Evolutionary conservation across 1,140 invertebrate genomes (phyloP), one percentile per base, ranked within the genome.

Genomic region (Bombus difficillimus): DNA sequence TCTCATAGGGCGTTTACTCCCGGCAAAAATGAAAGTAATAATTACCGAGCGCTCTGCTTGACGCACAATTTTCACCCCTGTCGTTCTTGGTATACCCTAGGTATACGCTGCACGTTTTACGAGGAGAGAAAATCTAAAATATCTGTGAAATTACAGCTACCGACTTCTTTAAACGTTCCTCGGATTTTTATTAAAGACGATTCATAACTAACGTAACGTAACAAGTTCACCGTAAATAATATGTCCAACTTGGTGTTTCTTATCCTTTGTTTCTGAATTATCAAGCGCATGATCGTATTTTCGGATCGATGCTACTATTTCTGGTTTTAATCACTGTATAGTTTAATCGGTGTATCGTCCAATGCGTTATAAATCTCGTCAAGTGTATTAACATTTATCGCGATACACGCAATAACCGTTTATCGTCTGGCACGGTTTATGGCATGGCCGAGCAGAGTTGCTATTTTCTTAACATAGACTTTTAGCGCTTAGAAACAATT

Each of bases 11-110:
- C 66, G 57, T 76, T 88, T 89, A 59, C 59, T 47, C 68, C 72
- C 68, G 59, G 69, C 62, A 85, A 86, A 85, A 88, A 83, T 85
- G 78, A 79, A 85, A 79, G 82, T 71, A 87, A 90, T 90, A 83
- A 85, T 90, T 90, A 81, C 69, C 57, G 47, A 79, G 66, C 78
- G 78, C 66, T 85, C 62, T 78, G 78, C 39, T 79, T 41, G 66
- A 77, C 87, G 64, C 79, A 53, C 78, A 87, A 80, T 87, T 57
- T 80, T 57, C 78, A 28, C 73, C 47, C 68, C 69, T 66, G 69
- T 74, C 62, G 73, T 72, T 81, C 68, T 43, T 28, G 39, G 25
- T 76, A 75, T 43, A 59, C 28, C 32, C 64, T 59, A 53, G 69
- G 53, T 57, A n/a, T 43, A 83, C 73, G 66, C 39, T n/a, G 39